These are phyloP conservation scores for Mesorhabditis sp. DNA, from an alignment of 2,888 invertebrate genomes.

Conservation along the genomic window DNA sequence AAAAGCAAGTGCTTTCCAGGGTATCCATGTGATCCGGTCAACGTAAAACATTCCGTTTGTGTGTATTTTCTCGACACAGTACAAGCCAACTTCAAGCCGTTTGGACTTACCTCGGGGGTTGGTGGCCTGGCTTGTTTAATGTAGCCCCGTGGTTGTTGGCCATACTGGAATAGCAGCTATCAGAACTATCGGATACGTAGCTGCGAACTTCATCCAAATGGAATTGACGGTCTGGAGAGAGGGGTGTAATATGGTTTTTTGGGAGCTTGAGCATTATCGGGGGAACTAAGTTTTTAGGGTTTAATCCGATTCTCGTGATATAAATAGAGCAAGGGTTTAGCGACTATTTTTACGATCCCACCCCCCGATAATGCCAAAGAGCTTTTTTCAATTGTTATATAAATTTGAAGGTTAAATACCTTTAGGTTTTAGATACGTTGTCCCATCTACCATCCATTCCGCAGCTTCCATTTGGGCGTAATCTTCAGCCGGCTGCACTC, in stretches of 20 bases:
- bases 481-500: constrained; percentile 7
- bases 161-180: constrained; percentile 44
- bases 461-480: constrained; percentile 18
- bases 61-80: too few relatives aligned
- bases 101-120: constrained; percentile 2
- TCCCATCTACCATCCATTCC: constrained; percentile 15
- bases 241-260: too few relatives aligned
- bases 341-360: too few relatives aligned
- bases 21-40: too few relatives aligned
- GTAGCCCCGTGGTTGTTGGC: constrained; percentile 17
- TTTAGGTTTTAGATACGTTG: constrained; percentile 10
- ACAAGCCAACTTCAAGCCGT: background rate
- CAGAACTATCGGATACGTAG: constrained; percentile 36
- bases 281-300: constrained; percentile 17
- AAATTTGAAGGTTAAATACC: too few relatives aligned
- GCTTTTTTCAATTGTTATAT: too few relatives aligned
- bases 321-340: too few relatives aligned
- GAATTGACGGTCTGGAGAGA: constrained; percentile 11
- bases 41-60: too few relatives aligned
- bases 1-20: too few relatives aligned
- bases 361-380: too few relatives aligned
- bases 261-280: too few relatives aligned
- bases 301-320: too few relatives aligned
- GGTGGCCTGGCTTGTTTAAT: background rate
- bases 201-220: constrained; percentile 21